Base-by-base conservation (phyloP, 2,113 vertebrate species). In the Oxygymnocypris stewartii region DNA sequence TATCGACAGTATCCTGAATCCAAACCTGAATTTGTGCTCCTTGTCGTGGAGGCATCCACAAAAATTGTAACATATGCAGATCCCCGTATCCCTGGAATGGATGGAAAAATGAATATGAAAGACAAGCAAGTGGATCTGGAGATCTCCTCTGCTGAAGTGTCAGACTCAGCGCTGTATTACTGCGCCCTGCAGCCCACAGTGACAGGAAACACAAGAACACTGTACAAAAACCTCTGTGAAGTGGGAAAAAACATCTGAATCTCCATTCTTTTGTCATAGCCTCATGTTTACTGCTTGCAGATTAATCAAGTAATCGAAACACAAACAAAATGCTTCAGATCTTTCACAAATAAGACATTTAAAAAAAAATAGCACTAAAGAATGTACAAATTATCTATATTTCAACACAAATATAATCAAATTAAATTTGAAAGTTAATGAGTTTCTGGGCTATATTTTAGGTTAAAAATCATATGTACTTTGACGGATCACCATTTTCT, bases 141-240 rank as follows among this genome's bases (percentile, higher is more conserved):
- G 16, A 80, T 86, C 47, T 59, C 35, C 13, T 73, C 63, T 6
- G 65, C 35, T 81, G 3, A n/a, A 6, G 49, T 82, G 2, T 47
- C 69, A 78, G 83, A 89, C 79, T 77, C 77, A 42, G 84, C 84
- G 23, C 25, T 88, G n/a, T 89, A 80, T 76, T 87, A 63, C 85
- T 87, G 85, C 31, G 84, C 84, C 4, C 54, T 90, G 74, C 0
- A 20, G 80, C 44, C 79, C 74, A 90, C 82, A 89, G 77, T 87
- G 54, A 84, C 78, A 85, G 51, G 47, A 71, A 85, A 84, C 54
- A 37, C 67, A 25, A 0, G 0, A 54, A 16, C 61, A 28, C 81
- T 75, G 40, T 71, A 89, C 85, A 82, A 87, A 85, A 89, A 89
- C 31, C 57, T 31, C 1, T 5, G 28, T 6, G 12, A 76, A 16